phyloP scores from a whole-genome alignment of 2,797 vertebrate genomes.

The Gephyroberyx darwinii region DNA sequence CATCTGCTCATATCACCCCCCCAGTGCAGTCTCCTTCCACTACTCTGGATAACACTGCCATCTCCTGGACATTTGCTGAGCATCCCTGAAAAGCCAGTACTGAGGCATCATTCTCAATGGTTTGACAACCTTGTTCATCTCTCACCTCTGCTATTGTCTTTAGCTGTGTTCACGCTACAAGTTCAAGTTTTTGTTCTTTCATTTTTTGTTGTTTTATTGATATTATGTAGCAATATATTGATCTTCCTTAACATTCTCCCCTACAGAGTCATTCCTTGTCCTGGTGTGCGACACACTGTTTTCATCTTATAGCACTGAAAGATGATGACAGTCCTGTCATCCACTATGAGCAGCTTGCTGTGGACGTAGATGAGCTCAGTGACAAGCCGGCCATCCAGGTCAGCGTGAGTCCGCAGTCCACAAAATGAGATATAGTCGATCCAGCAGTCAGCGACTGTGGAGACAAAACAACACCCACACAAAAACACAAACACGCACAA shows the following conservation, averaged over 20 bases:
- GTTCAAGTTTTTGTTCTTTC: neutral
- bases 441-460: constrained; percentile 40
- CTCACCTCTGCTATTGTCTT: neutral
- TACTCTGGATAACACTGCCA: constrained; percentile 63
- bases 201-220: neutral
- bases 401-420: constrained; percentile 56
- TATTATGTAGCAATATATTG: neutral
- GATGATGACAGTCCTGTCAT: constrained; percentile 65
- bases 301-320: constrained; percentile 43
- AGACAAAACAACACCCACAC: constrained; percentile 7
- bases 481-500: constrained; percentile 40
- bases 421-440: constrained; percentile 66
- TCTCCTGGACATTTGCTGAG: constrained; percentile 64
- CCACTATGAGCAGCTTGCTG: constrained; percentile 66
- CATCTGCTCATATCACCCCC: constrained; percentile 60
- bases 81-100: neutral
- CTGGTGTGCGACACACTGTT: constrained; percentile 13
- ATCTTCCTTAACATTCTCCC: neutral
- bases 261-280: constrained; percentile 14
- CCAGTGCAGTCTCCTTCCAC: neutral
- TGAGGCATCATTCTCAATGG: neutral
- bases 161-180: neutral
- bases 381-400: constrained; percentile 37
- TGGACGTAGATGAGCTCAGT: constrained; percentile 59
- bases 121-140: neutral